Conservation (phyloP, 2,888 invertebrate genomes). For the Caenorhabditis plicata region DNA sequence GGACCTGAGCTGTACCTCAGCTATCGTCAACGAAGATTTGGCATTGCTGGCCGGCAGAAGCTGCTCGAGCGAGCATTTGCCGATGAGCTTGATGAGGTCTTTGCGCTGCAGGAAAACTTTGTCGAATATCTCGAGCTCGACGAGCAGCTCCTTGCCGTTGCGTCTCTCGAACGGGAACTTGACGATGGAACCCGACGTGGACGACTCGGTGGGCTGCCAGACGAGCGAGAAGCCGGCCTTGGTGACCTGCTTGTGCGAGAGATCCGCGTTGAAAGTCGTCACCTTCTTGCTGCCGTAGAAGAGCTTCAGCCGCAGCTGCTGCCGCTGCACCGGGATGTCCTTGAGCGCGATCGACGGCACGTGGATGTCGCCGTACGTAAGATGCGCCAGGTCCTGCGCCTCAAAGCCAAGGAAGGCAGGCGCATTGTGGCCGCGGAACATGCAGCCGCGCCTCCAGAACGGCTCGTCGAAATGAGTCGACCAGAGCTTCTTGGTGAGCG, state of each 20-base stretch:
- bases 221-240: slow-evolving; percentile 64
- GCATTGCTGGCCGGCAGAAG: slow-evolving; percentile 66
- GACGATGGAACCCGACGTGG: slow-evolving; percentile 59
- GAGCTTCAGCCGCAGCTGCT: slow-evolving; percentile 62
- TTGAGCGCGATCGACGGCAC: slow-evolving; percentile 65
- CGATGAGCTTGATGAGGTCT: slow-evolving; percentile 57
- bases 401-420: slow-evolving; percentile 66
- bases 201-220: slow-evolving; percentile 64
- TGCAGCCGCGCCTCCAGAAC: slow-evolving; percentile 67
- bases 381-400: slow-evolving; percentile 45
- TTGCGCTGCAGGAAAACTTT: slow-evolving; percentile 67
- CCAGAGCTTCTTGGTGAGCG: slow-evolving; percentile 68
- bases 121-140: slow-evolving; percentile 60
- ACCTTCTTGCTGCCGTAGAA: slow-evolving; percentile 65
- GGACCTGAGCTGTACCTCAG: slow-evolving; percentile 58
- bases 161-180: slow-evolving; percentile 64
- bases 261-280: slow-evolving; percentile 63
- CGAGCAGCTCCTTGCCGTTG: slow-evolving; percentile 36
- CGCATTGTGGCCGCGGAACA: slow-evolving; percentile 69
- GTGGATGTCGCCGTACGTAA: slow-evolving; percentile 53
- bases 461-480: slow-evolving; percentile 66
- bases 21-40: slow-evolving; percentile 62
- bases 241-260: slow-evolving; percentile 64
- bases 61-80: slow-evolving; percentile 48
- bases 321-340: slow-evolving; percentile 63